phyloP scores from a whole-genome alignment of 2,113 vertebrate genomes.

The Clarias gariepinus region DNA sequence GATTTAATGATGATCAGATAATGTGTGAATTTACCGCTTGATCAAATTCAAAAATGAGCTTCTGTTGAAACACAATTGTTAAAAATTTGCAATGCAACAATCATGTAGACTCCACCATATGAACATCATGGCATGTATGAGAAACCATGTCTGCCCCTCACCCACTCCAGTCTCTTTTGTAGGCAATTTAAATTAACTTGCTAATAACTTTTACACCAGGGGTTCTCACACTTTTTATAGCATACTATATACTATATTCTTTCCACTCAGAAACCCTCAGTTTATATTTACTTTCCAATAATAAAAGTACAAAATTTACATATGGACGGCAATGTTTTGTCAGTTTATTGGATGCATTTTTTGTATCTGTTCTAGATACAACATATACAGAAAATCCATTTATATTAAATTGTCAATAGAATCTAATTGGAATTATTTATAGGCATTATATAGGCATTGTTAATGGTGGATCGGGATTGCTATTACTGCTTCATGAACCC shows the following conservation, averaged over 20 bases:
- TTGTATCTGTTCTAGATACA: not conserved
- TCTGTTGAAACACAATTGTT: not conserved
- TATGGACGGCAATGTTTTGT: not conserved
- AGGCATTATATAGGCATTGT: not conserved
- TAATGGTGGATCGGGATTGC: not conserved
- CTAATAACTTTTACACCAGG: not conserved
- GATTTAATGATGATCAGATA: not conserved
- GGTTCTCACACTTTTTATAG: not conserved
- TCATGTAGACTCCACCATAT: not conserved
- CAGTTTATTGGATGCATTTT: not conserved
- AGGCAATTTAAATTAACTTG: not conserved
- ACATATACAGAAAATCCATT: not conserved
- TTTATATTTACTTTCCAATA: not conserved
- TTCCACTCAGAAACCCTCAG: not conserved
- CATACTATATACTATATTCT: no score
- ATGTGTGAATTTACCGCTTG: not conserved
- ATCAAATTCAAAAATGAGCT: not conserved
- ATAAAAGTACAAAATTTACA: not conserved
- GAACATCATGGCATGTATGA: not conserved
- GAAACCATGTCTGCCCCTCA: not conserved
- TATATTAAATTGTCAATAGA: not conserved
- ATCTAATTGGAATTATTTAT: not conserved
- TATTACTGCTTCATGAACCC: not conserved
- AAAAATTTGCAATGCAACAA: not conserved
- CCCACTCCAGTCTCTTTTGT: not conserved